Evolutionary conservation across 2,888 invertebrate genomes (phyloP).

Genomic region (Napeogenes inachia): DNA sequence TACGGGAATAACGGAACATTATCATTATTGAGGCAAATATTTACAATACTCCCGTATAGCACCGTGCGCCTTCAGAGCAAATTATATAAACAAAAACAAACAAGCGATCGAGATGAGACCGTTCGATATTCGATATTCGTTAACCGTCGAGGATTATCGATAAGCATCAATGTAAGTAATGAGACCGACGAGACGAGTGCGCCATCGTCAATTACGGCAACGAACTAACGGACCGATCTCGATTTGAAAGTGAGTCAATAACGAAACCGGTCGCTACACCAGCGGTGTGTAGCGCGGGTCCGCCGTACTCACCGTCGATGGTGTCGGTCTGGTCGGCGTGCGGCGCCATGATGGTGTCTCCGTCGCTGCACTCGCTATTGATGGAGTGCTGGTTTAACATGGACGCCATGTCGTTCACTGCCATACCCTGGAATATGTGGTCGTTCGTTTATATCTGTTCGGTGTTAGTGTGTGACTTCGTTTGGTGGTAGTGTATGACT

Average conservation of each 20-base stretch:
- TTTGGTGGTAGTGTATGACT: too few relatives aligned
- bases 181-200: neutral
- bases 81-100: constrained; percentile 24
- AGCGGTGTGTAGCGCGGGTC: neutral
- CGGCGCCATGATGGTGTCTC: constrained; percentile 78
- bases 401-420: constrained; percentile 80
- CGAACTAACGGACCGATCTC: constrained; percentile 28
- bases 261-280: neutral
- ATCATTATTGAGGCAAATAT: neutral
- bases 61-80: constrained; percentile 24
- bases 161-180: neutral
- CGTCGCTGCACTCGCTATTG: constrained; percentile 78
- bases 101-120: constrained; percentile 24
- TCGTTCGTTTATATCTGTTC: neutral
- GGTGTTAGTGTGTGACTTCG: too few relatives aligned
- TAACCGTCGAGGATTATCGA: neutral
- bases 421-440: constrained; percentile 74
- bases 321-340: constrained; percentile 84
- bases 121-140: neutral
- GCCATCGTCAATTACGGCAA: constrained; percentile 8
- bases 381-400: constrained; percentile 80
- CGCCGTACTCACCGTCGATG: constrained; percentile 82
- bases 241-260: constrained; percentile 22
- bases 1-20: constrained; percentile 19
- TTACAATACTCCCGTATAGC: constrained; percentile 24